Percentiles rank a stretch among this genome's conserved stretches.
phyloP scores from a whole-genome alignment of 2,797 vertebrate species.

The Acanthis flammea region DNA sequence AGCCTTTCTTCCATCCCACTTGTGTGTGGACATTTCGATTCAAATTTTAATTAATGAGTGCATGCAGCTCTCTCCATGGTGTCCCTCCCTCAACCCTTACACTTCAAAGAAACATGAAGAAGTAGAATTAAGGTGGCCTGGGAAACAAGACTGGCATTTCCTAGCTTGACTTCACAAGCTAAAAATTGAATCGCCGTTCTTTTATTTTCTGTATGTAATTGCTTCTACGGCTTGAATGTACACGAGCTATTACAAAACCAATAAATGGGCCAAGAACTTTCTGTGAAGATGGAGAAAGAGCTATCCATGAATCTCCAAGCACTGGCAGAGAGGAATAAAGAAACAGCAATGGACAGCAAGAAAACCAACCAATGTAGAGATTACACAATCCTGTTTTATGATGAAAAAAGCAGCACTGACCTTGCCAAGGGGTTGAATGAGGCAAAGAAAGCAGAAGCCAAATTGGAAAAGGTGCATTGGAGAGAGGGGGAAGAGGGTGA shows the following conservation, averaged over 20 bases:
- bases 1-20: not conserved
- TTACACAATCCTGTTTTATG: not conserved
- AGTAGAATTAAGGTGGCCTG: not conserved
- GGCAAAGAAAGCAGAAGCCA: constrained; percentile 1
- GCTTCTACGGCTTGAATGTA: not conserved
- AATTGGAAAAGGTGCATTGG: not conserved
- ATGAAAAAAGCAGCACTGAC: not conserved
- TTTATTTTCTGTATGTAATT: constrained; percentile 16
- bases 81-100: not conserved
- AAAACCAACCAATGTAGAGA: not conserved
- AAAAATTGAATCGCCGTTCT: constrained; percentile 9
- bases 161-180: constrained; percentile 11
- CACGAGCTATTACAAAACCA: not conserved
- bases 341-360: not conserved
- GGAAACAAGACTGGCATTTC: constrained; percentile 15
- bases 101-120: constrained; percentile 2
- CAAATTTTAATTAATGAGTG: constrained; percentile 30
- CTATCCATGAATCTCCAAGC: not conserved
- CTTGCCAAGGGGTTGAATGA: not conserved
- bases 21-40: constrained; percentile 30
- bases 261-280: not conserved
- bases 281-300: not conserved
- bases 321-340: not conserved
- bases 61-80: not conserved
- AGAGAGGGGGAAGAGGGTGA: not conserved